Evolutionary conservation across 2,113 vertebrate genomes (phyloP).

Genomic region (Serinus canaria): DNA sequence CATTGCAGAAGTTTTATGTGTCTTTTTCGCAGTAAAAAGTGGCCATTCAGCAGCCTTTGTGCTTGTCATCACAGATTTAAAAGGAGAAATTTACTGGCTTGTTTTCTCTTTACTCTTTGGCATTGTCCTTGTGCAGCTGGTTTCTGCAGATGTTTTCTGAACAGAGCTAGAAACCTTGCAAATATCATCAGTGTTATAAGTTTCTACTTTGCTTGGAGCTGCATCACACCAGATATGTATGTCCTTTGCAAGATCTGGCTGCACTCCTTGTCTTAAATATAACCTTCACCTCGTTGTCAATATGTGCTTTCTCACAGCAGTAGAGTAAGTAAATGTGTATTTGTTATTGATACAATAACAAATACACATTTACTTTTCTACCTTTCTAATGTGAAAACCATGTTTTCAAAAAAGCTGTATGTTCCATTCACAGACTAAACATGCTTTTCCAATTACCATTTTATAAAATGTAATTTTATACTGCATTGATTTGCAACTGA

Average conservation of each 20-base stretch:
- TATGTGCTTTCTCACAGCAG: background rate
- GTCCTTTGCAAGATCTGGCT: background rate
- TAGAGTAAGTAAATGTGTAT: background rate
- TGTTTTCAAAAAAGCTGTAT: background rate
- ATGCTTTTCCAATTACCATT: background rate
- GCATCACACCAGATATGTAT: background rate
- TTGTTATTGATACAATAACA: background rate
- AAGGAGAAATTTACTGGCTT: slow-evolving; percentile 30
- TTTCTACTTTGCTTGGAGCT: background rate
- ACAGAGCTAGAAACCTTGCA: slow-evolving; percentile 12
- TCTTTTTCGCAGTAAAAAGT: background rate
- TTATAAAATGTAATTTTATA: background rate
- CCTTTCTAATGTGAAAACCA: background rate
- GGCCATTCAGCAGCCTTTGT: slow-evolving; percentile 30
- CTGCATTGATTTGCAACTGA: background rate
- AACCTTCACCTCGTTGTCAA: background rate
- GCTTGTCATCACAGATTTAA: slow-evolving; percentile 41
- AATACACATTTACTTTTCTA: no score
- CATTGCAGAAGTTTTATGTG: background rate
- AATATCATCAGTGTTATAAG: background rate
- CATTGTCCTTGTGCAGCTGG: slow-evolving; percentile 40
- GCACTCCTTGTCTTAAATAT: background rate
- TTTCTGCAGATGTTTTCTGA: slow-evolving; percentile 59
- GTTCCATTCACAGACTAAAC: background rate
- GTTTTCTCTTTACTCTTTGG: slow-evolving; percentile 49